These are phyloP conservation scores for Paratrypauchen microcephalus DNA, from an alignment of 2,797 vertebrate species.

Conservation along the genomic window DNA sequence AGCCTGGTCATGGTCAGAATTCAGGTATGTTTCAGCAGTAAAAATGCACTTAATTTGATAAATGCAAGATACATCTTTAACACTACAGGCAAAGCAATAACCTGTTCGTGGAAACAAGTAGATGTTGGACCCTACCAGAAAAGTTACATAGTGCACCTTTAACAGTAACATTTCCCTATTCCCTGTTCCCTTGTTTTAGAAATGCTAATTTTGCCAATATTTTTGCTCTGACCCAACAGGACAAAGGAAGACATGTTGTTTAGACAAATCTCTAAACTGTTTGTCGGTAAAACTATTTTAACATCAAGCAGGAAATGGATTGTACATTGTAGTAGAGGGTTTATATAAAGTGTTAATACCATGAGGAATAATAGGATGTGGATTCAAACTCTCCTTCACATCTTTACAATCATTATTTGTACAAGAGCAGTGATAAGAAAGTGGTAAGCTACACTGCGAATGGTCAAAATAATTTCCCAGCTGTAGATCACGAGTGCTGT, in stretches of 20 bases:
- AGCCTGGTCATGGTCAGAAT: no score
- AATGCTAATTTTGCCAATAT: background rate
- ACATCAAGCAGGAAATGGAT: constrained; percentile 1
- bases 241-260: background rate
- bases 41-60: no score
- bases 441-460: constrained; percentile 3
- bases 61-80: background rate
- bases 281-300: constrained; percentile 7
- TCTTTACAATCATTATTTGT: constrained; percentile 13
- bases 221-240: background rate
- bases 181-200: no score
- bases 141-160: background rate
- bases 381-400: background rate
- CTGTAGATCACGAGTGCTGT: constrained; percentile 14
- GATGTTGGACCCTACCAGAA: background rate
- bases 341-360: background rate
- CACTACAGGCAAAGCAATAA: background rate
- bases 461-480: constrained; percentile 18
- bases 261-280: constrained; percentile 5
- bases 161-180: no score
- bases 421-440: constrained; percentile 12
- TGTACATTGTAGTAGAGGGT: background rate
- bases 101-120: background rate
- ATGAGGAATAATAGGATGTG: background rate
- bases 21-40: no score